Conservation (phyloP, 1,140 invertebrate genomes). For the Bombus balteatus region DNA sequence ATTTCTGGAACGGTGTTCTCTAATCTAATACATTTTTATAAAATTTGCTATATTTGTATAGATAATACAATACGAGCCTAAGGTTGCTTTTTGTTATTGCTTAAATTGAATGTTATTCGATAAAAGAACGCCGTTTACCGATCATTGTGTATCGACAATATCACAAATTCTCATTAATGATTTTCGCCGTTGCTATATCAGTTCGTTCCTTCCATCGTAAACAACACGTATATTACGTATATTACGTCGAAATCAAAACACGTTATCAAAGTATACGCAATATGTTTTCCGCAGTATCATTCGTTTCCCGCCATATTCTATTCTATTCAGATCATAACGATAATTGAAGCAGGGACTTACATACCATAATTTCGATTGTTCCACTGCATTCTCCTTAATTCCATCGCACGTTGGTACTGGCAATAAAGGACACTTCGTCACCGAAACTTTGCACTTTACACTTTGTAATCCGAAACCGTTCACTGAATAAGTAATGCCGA, state of each 20-base stretch:
- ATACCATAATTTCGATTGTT: not conserved
- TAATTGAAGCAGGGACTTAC: not conserved
- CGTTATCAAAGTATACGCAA: no score
- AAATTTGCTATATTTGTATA: no score
- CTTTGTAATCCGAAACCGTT: no score
- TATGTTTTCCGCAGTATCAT: not conserved
- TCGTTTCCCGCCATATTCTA: not conserved
- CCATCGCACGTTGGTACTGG: not conserved
- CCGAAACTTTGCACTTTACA: not conserved
- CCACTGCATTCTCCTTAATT: conserved; percentile 10
- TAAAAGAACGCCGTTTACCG: not conserved
- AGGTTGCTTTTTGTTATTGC: not conserved
- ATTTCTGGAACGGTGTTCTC: no score
- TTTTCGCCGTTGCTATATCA: not conserved
- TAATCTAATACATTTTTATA: no score
- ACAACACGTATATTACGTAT: not conserved
- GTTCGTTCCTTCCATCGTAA: not conserved
- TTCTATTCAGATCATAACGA: not conserved
- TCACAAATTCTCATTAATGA: not conserved
- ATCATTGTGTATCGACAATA: not conserved
- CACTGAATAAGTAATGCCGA: not conserved
- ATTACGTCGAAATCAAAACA: not conserved
- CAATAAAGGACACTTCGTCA: no score
- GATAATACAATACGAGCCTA: not conserved
- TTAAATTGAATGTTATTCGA: not conserved